Percentiles rank a stretch among this genome's conserved stretches.
Evolutionary conservation across 2,113 vertebrate genomes (phyloP).

Genomic region (Ibidorhyncha struthersii): DNA sequence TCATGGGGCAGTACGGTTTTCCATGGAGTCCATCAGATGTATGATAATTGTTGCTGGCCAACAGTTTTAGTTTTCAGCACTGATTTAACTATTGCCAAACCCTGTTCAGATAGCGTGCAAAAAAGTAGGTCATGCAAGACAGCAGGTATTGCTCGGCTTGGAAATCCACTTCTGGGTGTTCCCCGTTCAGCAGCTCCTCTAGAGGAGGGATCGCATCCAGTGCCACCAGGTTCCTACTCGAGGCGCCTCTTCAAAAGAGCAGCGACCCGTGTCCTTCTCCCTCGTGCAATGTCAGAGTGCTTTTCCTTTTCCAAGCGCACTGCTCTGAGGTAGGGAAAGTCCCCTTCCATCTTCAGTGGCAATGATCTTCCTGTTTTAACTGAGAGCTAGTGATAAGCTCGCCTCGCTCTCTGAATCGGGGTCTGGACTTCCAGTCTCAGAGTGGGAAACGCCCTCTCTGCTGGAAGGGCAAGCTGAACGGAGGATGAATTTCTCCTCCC

Average conservation of each 20-base stretch:
- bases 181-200: constrained; percentile 2
- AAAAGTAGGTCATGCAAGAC: constrained; percentile 33
- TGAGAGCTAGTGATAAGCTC: not conserved
- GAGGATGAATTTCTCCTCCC: not conserved
- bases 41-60: not conserved
- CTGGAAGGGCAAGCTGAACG: not conserved
- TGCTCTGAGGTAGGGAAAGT: not conserved
- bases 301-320: not conserved
- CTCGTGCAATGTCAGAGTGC: fast-evolving
- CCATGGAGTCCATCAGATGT: not conserved
- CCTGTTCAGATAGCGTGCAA: not conserved
- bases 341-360: not conserved
- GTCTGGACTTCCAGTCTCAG: not conserved
- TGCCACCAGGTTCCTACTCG: not conserved
- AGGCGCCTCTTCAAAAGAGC: not conserved
- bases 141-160: not conserved
- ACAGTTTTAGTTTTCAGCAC: not conserved
- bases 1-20: not conserved
- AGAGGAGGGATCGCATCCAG: not conserved
- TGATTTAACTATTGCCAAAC: not conserved
- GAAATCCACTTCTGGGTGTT: not conserved
- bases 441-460: not conserved
- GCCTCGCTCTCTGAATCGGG: fast-evolving
- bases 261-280: not conserved
- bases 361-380: not conserved